These are phyloP conservation scores for Betta splendens DNA, from an alignment of 2,797 vertebrate species.

Conservation along the genomic window DNA sequence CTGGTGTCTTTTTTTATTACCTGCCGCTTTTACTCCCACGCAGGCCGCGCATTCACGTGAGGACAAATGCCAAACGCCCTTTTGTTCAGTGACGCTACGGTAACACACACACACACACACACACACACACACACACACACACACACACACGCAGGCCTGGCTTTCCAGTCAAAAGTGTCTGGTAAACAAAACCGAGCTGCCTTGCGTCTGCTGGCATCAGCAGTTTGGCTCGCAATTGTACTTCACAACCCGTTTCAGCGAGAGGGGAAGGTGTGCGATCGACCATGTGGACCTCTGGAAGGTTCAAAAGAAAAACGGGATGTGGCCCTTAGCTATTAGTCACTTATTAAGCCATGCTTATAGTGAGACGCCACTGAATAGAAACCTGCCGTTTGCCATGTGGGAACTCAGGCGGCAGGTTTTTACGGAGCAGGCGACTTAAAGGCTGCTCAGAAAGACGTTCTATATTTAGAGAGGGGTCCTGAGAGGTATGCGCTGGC, in stretches of 20 bases:
- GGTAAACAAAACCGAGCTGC: constrained; percentile 82
- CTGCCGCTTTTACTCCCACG: constrained; percentile 36
- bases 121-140: too few relatives aligned
- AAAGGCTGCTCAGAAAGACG: constrained; percentile 63
- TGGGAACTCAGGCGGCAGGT: constrained; percentile 1
- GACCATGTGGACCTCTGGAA: constrained; percentile 56
- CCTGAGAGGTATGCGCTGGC: constrained; percentile 89
- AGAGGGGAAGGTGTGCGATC: constrained; percentile 62
- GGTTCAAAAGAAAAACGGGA: constrained; percentile 28
- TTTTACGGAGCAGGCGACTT: constrained; percentile 67
- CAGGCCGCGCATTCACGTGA: constrained; percentile 44
- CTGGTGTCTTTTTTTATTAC: not conserved
- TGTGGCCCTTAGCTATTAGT: not conserved
- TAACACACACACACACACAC: constrained; percentile 46
- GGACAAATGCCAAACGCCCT: constrained; percentile 63
- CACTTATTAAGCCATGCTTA: not conserved
- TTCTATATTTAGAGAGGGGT: constrained; percentile 95
- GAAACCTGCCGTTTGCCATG: constrained; percentile 13
- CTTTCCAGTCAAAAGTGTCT: constrained; percentile 79
- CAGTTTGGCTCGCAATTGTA: constrained; percentile 83
- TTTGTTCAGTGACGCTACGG: constrained; percentile 72
- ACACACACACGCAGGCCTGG: constrained; percentile 47
- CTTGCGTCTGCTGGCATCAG: constrained; percentile 83
- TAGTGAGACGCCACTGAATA: not conserved
- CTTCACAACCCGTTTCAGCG: constrained; percentile 70